A percentile compares a stretch with the other conserved stretches of the same genome.
Evolutionary conservation across 2,113 vertebrate species (phyloP).

Genomic region (Globicephala melas): DNA sequence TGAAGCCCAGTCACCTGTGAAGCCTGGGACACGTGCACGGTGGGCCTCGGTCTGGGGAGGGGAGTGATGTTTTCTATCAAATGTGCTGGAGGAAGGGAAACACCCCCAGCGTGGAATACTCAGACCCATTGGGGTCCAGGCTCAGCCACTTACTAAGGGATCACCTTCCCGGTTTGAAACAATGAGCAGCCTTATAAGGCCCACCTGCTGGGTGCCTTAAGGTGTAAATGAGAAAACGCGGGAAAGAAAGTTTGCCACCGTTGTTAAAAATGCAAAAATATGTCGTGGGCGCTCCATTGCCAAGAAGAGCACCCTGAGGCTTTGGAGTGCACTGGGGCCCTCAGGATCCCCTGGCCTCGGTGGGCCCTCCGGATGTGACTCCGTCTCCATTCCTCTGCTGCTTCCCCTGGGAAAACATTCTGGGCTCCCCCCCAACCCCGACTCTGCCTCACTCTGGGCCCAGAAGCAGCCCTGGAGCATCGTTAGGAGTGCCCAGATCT

Average conservation of each 20-base stretch:
- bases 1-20: background rate
- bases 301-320: background rate
- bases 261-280: background rate
- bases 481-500: background rate
- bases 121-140: fast-evolving
- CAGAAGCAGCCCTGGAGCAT: background rate
- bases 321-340: background rate
- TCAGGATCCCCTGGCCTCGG: no score
- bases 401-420: background rate
- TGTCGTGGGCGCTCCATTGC: background rate
- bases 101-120: background rate
- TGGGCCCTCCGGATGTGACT: background rate
- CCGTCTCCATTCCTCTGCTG: background rate
- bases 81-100: background rate
- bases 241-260: background rate
- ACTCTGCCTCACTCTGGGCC: background rate
- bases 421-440: background rate
- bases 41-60: background rate
- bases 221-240: background rate
- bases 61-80: background rate
- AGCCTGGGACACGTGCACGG: fast-evolving
- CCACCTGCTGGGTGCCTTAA: background rate
- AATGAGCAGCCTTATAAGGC: background rate
- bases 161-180: background rate
- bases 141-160: background rate